Conservation (phyloP, 2,797 vertebrate species). For the Falco naumanni region DNA sequence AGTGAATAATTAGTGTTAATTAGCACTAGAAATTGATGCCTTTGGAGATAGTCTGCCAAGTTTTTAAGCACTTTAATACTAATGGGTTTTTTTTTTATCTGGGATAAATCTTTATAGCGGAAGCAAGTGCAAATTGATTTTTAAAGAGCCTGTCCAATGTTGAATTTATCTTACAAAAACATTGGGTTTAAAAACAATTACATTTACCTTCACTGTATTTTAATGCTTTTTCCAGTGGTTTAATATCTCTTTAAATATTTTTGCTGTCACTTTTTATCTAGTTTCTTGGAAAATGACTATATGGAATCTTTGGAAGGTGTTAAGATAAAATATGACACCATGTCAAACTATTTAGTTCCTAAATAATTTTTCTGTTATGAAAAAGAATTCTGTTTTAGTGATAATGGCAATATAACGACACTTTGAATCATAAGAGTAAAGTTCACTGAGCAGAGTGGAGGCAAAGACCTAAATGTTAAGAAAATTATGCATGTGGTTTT, state of each 20-base stretch:
- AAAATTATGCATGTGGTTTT: not conserved
- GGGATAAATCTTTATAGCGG: slow-evolving; percentile 78
- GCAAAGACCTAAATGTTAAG: not conserved
- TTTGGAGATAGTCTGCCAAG: slow-evolving; percentile 81
- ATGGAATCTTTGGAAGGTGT: not conserved
- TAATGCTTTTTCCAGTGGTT: slow-evolving; percentile 54
- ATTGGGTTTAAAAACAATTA: slow-evolving; percentile 73
- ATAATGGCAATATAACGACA: slow-evolving; percentile 36
- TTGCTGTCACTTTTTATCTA: not conserved
- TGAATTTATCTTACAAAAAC: slow-evolving; percentile 76
- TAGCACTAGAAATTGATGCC: slow-evolving; percentile 80
- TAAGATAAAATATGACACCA: slow-evolving; percentile 41
- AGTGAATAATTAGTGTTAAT: slow-evolving; percentile 83
- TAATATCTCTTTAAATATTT: slow-evolving; percentile 60
- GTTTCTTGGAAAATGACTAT: slow-evolving; percentile 14
- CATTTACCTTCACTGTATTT: slow-evolving; percentile 59
- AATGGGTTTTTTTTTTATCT: slow-evolving; percentile 74
- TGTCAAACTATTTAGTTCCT: slow-evolving; percentile 48
- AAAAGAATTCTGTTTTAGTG: slow-evolving; percentile 29
- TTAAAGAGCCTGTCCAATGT: slow-evolving; percentile 75
- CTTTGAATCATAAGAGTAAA: slow-evolving; percentile 7
- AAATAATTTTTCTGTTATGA: slow-evolving; percentile 54
- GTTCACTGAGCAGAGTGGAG: not conserved
- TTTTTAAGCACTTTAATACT: slow-evolving; percentile 82
- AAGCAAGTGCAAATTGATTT: slow-evolving; percentile 78